Base-by-base conservation (phyloP, 2,888 invertebrate species). In the Barypeithes pellucidus region DNA sequence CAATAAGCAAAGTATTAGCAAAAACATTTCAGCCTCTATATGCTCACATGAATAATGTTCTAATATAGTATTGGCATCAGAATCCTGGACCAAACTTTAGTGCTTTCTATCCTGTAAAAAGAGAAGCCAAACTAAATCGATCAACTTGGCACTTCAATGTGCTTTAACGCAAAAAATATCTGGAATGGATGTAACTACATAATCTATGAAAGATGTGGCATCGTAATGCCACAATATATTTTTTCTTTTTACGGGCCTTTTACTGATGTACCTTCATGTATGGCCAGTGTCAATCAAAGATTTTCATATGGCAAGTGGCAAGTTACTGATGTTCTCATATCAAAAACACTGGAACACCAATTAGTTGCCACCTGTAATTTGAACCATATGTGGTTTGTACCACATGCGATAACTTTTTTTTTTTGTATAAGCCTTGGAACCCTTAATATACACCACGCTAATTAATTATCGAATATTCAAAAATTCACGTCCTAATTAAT, bases 101-200 rank as follows among this genome's bases (percentile, higher is more conserved):
- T 63, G 60, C 61, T 72, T 72, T 72, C 72, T 65, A 61, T 72
- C 72, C 72, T 72, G 52, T 62, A 72, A 71, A 59, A 59, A 45
- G 47, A 67, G 22, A 57, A 59, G 39, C 43, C n/a, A 45, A 39
- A 59, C 67, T 45, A 52, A 18, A 62, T 43, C 5, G 3, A 52
- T 16, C 3, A 16, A 20, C 54, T 14, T 43, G 11, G 24, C 22
- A 62, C 29, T 33, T 11, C 2, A 3, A 20, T 11, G 16, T 3
- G 16, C 29, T 29, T 29, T 39, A 39, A 43, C 2, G 14, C 43
- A 43, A n/a, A 16, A n/a, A 43, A 14, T 16, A 16, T 16, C 16
- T 43, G 43, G 8, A 43, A 16, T 16, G 14, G 43, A 16, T 16
- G 43, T 43, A 16, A 16, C 7, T 39, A n/a, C 36, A 36, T 11